Evolutionary conservation across 2,797 vertebrate genomes (phyloP).

Genomic region (Siniperca scherzeri): DNA sequence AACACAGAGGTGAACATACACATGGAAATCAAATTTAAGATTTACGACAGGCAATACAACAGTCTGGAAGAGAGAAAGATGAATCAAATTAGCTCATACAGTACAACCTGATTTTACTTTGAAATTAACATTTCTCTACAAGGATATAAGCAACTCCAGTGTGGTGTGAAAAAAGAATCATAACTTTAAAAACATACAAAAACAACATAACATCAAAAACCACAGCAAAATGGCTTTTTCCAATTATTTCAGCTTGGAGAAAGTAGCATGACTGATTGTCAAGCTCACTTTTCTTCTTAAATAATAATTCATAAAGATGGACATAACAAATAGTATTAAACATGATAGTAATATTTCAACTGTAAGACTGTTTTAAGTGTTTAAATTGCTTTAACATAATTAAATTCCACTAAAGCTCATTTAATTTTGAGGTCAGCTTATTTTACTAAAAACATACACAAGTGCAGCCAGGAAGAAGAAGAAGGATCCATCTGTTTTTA

Average conservation of each 20-base stretch:
- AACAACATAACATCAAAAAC: constrained; percentile 38
- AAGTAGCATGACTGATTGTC: constrained; percentile 64
- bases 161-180: background rate
- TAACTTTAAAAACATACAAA: constrained; percentile 27
- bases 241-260: constrained; percentile 39
- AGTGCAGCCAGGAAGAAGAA: constrained; percentile 31
- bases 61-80: constrained; percentile 19
- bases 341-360: background rate
- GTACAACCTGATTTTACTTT: constrained; percentile 23
- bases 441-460: constrained; percentile 44
- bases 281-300: constrained; percentile 38
- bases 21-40: constrained; percentile 23
- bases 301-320: constrained; percentile 34
- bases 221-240: constrained; percentile 33
- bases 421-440: constrained; percentile 50
- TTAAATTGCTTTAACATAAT: constrained; percentile 36
- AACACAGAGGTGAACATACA: constrained; percentile 55
- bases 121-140: constrained; percentile 24
- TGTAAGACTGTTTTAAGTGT: constrained; percentile 30
- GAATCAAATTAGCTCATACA: constrained; percentile 20
- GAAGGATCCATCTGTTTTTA: constrained; percentile 28
- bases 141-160: constrained; percentile 30
- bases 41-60: constrained; percentile 33
- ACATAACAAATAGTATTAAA: constrained; percentile 37
- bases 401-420: constrained; percentile 48